Base-by-base conservation (phyloP, 2,113 vertebrate genomes). In the Megalops atlanticus region DNA sequence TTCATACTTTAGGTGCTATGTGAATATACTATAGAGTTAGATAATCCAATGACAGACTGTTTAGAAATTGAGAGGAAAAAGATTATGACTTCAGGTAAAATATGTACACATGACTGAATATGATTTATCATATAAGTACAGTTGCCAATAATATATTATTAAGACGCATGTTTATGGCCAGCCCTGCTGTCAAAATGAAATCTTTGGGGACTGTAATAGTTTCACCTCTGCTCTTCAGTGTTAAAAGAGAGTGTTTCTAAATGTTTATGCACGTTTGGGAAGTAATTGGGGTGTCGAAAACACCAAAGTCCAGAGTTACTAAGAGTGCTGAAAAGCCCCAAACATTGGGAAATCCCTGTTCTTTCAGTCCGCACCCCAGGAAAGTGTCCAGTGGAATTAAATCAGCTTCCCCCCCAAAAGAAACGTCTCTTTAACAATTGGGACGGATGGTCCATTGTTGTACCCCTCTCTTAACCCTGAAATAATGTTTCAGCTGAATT, bases 331-430 rank as follows among this genome's bases (percentile, higher is more conserved):
- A 40, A 3, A 43, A 31, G 21, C 73, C 39, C 73, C n/a, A 2
- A 4, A 24, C 58, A 8, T 10, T 31, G 24, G 73, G 40, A n/a
- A 45, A 74, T 21, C 39, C n/a, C 40, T 12, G 39, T 43, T 14
- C 73, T 31, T 43, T 45, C 39, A 4, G 6, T 27, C 40, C 2
- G 8, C 73, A 12, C 24, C 73, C 31, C n/a, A 11, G 40, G 24
- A 45, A 74, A 41, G 36, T 74, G 73, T 74, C 73, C 35, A 27
- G 73, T 74, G 39, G 11, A 43, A 74, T n/a, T 74, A 43, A n/a
- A 74, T 43, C 35, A 33, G 43, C 27, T 3, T 21, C 21, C 33
- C 33, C 24, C 33, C 39, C 7, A 27, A 38, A 24, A 74, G 35
- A 54, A 77, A 54, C 18, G 8, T 54, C 41, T 74, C 11, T 38